Percentiles rank a stretch among this genome's conserved stretches.
Conservation (phyloP, 2,888 invertebrate genomes). For the Hirtodrosophila histrioides region DNA sequence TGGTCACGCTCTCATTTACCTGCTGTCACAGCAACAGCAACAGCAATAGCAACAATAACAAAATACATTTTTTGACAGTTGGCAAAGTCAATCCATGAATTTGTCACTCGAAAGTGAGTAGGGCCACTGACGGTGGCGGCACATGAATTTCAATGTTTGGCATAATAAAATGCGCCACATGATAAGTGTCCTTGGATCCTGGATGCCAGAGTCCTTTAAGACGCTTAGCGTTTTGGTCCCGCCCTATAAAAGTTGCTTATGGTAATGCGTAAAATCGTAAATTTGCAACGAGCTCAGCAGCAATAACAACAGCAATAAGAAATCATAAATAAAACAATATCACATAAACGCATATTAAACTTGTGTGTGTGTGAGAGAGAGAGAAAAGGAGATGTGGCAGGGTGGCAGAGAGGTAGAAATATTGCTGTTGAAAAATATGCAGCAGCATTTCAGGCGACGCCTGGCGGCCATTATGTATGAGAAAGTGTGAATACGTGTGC, state of each 20-base stretch:
- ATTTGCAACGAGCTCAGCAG: slow-evolving; percentile 61
- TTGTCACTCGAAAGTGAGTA: slow-evolving; percentile 55
- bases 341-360: slow-evolving; percentile 58
- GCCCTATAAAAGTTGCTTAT: slow-evolving; percentile 62
- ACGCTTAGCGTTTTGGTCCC: slow-evolving; percentile 14
- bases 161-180: slow-evolving; percentile 48
- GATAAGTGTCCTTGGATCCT: slow-evolving; percentile 37
- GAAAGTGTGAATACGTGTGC: slow-evolving; percentile 24
- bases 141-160: slow-evolving; percentile 69
- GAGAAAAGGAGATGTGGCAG: not conserved
- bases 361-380: not conserved
- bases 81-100: slow-evolving; percentile 39
- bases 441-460: slow-evolving; percentile 40
- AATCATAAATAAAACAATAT: slow-evolving; percentile 78
- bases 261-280: slow-evolving; percentile 69
- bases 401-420: not conserved
- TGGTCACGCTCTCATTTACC: slow-evolving; percentile 37
- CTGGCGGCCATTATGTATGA: slow-evolving; percentile 31
- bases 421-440: slow-evolving; percentile 29
- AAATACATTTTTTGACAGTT: slow-evolving; percentile 7
- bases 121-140: slow-evolving; percentile 32
- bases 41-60: not conserved
- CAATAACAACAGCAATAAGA: slow-evolving; percentile 60
- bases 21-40: slow-evolving; percentile 8
- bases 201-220: not conserved